Base-by-base conservation (phyloP, 2,797 vertebrate genomes). In the Aplochiton taeniatus region DNA sequence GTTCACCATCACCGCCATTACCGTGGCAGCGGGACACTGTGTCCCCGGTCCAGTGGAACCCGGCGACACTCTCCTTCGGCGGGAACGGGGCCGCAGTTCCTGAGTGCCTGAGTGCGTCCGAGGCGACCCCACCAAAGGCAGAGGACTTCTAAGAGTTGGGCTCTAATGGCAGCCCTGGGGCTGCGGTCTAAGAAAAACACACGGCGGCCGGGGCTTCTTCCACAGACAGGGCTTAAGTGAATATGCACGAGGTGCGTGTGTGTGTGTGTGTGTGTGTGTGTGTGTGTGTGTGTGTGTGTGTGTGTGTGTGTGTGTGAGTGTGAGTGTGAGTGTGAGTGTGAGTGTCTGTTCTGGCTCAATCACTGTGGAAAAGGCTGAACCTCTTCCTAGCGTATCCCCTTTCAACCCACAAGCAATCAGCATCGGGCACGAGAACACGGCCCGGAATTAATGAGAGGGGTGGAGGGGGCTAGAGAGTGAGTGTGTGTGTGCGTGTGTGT, bases 321-420 rank as follows among this genome's bases (percentile, higher is more conserved):
- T 66, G 56, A 56, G 55, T 58, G 41, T 53, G 16, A 48, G 67
- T 66, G 58, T 67, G 71, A 42, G 68, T 73, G 60, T 65, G 51
- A 66, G 63, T 74, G 78, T 77, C 77, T 79, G 69, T 9, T 82
- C 75, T 83, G 72, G 81, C 79, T 68, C 73, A 85, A 72, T 80
- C 62, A 67, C 64, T 71, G 74, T 78, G 78, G 80, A 85, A 86
- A 87, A 74, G 83, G 76, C 72, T 72, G 81, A 85, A 82, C 79
- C 75, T 82, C 74, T 71, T 82, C 69, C 66, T 70, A 77, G 81
- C 72, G 58, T 79, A 90, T 90, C 85, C 77, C 68, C 80, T 90
- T 90, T 87, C 87, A 89, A 82, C 74, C 85, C 78, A 82, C 83
- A 87, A n/a, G 85, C 83, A 87, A 88, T 84, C 80, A 83, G 81